phyloP scores from a whole-genome alignment of 2,113 vertebrate species.

The Suricata suricatta region DNA sequence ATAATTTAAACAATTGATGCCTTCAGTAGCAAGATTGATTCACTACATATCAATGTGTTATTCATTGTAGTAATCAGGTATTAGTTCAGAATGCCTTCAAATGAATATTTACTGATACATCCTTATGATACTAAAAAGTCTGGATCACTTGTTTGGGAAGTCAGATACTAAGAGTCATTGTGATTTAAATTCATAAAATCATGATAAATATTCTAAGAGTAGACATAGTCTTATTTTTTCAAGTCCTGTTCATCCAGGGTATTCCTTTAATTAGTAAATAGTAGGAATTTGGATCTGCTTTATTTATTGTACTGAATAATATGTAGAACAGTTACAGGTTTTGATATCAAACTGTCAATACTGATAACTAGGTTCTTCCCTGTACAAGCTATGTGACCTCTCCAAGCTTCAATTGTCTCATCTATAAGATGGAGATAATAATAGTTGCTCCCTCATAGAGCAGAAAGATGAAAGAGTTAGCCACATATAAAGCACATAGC shows the following conservation, averaged over 20 bases:
- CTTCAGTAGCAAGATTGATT: background rate
- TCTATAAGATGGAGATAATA: background rate
- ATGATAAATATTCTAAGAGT: background rate
- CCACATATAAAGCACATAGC: background rate
- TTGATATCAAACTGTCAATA: background rate
- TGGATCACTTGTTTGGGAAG: background rate
- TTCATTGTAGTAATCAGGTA: background rate
- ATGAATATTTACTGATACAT: background rate
- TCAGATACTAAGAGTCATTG: background rate
- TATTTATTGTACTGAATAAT: background rate
- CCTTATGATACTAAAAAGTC: background rate
- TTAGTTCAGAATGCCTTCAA: background rate
- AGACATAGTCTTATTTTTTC: background rate
- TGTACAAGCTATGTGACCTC: background rate
- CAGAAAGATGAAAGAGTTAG: background rate
- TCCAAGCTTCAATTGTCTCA: slow-evolving; percentile 39
- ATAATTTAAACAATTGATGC: background rate
- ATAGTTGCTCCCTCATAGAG: background rate
- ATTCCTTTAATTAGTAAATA: background rate
- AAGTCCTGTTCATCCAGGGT: background rate
- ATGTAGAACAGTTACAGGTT: background rate
- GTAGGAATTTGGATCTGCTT: background rate
- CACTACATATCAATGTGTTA: background rate
- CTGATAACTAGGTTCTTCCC: background rate
- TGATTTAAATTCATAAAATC: slow-evolving; percentile 30